Conservation (phyloP, 2,888 invertebrate species). For the Dolichomitus sp. region DNA sequence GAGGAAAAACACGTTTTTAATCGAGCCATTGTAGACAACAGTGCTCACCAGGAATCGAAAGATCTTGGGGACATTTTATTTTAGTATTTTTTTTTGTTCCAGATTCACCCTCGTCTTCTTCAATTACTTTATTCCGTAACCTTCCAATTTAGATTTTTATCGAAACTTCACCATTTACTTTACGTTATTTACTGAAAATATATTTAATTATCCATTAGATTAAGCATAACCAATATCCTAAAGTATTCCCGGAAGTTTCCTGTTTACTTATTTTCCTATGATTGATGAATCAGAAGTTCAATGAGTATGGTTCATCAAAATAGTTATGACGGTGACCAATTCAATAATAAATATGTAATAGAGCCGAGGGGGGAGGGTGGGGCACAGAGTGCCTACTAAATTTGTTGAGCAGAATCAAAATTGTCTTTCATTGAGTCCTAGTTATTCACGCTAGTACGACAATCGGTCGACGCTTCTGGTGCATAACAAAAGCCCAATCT, state of each 20-base stretch:
- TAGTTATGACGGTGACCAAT: too few species aligned
- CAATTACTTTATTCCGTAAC: slow-evolving; percentile 20
- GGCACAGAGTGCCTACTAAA: background rate
- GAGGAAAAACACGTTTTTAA: slow-evolving; percentile 71
- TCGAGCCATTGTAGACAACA: slow-evolving; percentile 38
- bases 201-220: too few species aligned
- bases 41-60: background rate
- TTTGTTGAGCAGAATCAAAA: slow-evolving; percentile 15
- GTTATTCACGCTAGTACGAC: background rate
- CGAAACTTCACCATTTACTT: too few species aligned
- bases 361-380: too few species aligned
- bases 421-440: background rate
- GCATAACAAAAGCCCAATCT: slow-evolving; percentile 11
- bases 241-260: too few species aligned
- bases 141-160: background rate
- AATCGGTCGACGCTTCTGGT: slow-evolving; percentile 1
- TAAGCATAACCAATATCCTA: too few species aligned
- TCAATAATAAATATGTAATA: background rate
- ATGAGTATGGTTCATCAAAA: too few species aligned
- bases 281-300: too few species aligned
- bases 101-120: slow-evolving; percentile 18
- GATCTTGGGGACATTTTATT: slow-evolving; percentile 12
- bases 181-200: too few species aligned
- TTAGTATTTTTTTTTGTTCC: slow-evolving; percentile 37
- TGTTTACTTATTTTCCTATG: too few species aligned